Base-by-base conservation (phyloP, 2,797 vertebrate genomes). In the Zalophus californianus region DNA sequence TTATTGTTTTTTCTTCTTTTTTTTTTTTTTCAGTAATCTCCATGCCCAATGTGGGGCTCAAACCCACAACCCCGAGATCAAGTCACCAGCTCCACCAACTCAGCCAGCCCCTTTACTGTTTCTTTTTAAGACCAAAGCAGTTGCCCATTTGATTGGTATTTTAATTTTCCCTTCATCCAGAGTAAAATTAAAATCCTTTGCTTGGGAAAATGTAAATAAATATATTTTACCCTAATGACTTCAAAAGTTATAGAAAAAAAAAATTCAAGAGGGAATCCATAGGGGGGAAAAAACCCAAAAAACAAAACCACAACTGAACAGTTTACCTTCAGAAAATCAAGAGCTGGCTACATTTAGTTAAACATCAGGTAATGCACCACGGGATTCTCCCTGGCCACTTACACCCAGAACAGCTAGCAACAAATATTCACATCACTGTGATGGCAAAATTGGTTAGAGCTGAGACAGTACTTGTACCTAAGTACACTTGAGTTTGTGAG, bases 171-270 rank as follows among this genome's bases (percentile, higher is more conserved):
- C 44, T 66, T 97, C 56, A 79, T 27, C 16, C 35, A 86, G 79
- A 77, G 70, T 73, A 73, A 96, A 95, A 68, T 48, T 62, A 96
- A 96, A 97, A 75, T 84, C 20, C 7, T 96, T 87, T 90, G 68
- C 75, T 91, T 83, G 14, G 27, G 48, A 38, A 90, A 97, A 90
- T 90, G 32, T 90, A 90, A 94, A 88, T 92, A 91, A 83, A 92
- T 20, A 72, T 20, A 78, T 16, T 83, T 96, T 85, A 87, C 14
- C 58, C 48, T 72, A 73, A 32, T 84, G 54, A 94, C 35, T 87
- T 92, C 16, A 72, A 92, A 90, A 82, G 32, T 77, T 54, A 50
- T 10, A 75, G 44, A 3, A 73, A 35, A 48, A 48, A 29, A 75
- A 52, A 91, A 85, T 7, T 15, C 90, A 91, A 94, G 35, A 87